Evolutionary conservation across 2,888 invertebrate genomes (phyloP), one percentile per base, ranked within the genome.

Genomic region (Rugalucina vietnamica): DNA sequence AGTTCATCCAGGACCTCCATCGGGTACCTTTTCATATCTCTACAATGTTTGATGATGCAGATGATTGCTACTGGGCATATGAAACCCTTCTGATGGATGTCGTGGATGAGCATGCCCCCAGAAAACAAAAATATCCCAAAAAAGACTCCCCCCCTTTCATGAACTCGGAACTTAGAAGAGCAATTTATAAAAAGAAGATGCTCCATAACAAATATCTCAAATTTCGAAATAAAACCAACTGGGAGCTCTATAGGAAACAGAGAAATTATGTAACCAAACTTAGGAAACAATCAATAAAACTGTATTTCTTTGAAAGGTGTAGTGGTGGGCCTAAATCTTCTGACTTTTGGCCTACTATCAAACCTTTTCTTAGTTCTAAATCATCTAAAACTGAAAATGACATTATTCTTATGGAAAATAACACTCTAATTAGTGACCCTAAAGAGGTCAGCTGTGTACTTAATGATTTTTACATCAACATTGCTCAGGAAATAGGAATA

Each of bases 111-210:
- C 79, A 80, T 82, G 82, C 74, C 8, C 82, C 77, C 10, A 27
- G 79, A n/a, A 74, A 82, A 71, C 69, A 70, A 3, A 82, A 72
- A 37, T 39, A 54, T 14, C 5, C 54, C 18, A 24, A 75, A 8
- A n/a, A 21, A 36, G 14, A 76, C 3, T 24, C 72, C 18, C 39
- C 72, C 14, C 79, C 79, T 34, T 78, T 74, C 36, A 83, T 79
- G 73, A 83, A 83, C 65, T 34, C 43, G n/a, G 60, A 39, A 3
- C 32, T 83, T 0, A 60, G 76, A 27, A 75, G 73, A 32, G 76
- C 79, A 24, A 79, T 83, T 8, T 83, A 79, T 49, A 83, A 79
- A 24, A 83, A 83, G 27, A 54, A 71, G 32, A 83, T 79, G 79
- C 24, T 83, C 14, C 29, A 21, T 29, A 73, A 79, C 74, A 79